Percentiles rank a stretch among this genome's conserved stretches.
These are phyloP conservation scores for Carpatolechia fugitivella DNA, from an alignment of 2,888 invertebrate genomes.

Conservation along the genomic window DNA sequence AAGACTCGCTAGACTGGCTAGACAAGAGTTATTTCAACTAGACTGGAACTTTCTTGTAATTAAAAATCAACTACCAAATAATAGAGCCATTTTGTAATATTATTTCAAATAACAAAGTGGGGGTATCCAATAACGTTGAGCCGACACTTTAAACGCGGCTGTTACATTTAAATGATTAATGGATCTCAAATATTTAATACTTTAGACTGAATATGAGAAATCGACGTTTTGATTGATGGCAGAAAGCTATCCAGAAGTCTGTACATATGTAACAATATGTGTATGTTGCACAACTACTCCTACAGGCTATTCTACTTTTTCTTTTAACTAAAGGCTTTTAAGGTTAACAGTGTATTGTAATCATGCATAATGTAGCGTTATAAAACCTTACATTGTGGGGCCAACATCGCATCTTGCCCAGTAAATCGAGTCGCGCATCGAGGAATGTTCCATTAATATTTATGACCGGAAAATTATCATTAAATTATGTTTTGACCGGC, in stretches of 20 bases:
- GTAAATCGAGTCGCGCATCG: slow-evolving; percentile 47
- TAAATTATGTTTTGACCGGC: slow-evolving; percentile 64
- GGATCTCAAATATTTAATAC: slow-evolving; percentile 19
- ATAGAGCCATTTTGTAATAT: background rate
- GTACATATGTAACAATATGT: background rate
- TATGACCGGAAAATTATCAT: slow-evolving; percentile 71
- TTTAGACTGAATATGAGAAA: slow-evolving; percentile 15
- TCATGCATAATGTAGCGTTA: slow-evolving; percentile 16
- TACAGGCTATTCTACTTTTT: slow-evolving; percentile 1
- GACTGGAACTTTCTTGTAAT: background rate
- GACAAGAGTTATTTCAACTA: background rate
- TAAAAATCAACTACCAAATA: background rate
- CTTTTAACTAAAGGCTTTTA: background rate
- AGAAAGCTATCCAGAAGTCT: slow-evolving; percentile 3
- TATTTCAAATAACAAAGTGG: slow-evolving; percentile 3
- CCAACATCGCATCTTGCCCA: slow-evolving; percentile 40
- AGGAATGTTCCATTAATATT: slow-evolving; percentile 70
- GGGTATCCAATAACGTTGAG: slow-evolving; percentile 5
- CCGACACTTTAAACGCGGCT: slow-evolving; percentile 12
- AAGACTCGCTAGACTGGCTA: background rate
- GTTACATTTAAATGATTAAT: slow-evolving; percentile 18
- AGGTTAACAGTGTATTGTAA: slow-evolving; percentile 13
- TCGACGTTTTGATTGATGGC: slow-evolving; percentile 22
- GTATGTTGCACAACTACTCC: background rate
- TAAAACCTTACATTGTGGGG: slow-evolving; percentile 38